A percentile compares a stretch with the other conserved stretches of the same genome.
These are phyloP conservation scores for Homalodisca vitripennis DNA, from an alignment of 1,140 invertebrate species.

Conservation along the genomic window DNA sequence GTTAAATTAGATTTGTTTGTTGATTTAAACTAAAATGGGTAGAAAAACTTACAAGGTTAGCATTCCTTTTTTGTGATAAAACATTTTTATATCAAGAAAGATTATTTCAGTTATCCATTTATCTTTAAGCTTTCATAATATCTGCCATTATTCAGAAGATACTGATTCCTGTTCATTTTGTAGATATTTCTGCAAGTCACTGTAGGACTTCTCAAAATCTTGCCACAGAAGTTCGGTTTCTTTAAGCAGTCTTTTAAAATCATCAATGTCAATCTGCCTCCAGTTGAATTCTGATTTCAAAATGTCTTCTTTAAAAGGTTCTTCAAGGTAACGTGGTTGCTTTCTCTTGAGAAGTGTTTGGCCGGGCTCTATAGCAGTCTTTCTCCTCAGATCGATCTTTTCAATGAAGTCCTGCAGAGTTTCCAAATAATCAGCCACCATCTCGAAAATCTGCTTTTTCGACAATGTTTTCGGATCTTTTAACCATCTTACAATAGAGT, in stretches of 20 bases:
- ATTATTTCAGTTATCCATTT: no score
- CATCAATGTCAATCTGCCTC: neutral
- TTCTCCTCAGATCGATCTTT: neutral
- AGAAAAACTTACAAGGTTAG: no score
- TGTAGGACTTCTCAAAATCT: slow-evolving; percentile 7
- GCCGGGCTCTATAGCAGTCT: neutral
- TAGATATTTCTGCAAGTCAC: neutral
- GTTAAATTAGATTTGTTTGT: no score
- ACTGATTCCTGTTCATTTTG: neutral
- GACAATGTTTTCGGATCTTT: neutral
- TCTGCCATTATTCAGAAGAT: no score
- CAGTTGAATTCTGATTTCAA: slow-evolving; percentile 1
- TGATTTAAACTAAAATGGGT: no score
- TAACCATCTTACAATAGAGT: neutral
- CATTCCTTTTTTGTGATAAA: no score
- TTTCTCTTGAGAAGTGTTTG: neutral
- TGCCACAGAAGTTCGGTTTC: slow-evolving; percentile 9
- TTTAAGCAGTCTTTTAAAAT: slow-evolving; percentile 3
- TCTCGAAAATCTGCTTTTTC: slow-evolving; percentile 13
- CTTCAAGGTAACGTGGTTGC: neutral
- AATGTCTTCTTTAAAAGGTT: neutral
- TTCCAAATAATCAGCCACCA: neutral
- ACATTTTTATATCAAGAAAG: no score
- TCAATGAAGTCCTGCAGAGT: slow-evolving; percentile 8
- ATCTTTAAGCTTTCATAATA: no score